Evolutionary conservation across 2,797 vertebrate species (phyloP), one percentile per base, ranked within the genome.

Genomic region (Yasuhikotakia modesta): DNA sequence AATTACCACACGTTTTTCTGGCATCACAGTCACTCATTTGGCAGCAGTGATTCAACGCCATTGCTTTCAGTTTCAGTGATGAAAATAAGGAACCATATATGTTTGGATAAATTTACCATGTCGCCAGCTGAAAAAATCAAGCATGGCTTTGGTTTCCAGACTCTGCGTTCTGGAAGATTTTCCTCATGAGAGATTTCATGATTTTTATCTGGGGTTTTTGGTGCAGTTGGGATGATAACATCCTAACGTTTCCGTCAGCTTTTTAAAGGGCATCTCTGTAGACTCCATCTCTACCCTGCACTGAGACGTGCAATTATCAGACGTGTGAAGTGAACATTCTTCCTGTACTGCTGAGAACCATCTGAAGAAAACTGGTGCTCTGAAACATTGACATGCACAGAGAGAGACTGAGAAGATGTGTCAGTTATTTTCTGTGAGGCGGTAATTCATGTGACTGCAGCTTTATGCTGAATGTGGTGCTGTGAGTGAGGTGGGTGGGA

Each of bases 401-500:
- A 70, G 27, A 65, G 64, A 27, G 43, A 27, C 60, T 73, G 17
- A 74, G 71, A 17, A 66, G 58, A 45, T 19, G 65, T 30, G 70
- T 48, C 13, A 57, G 76, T 58, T 74, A 48, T 27, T 78, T 82
- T 64, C 66, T 70, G 43, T 46, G 48, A 1, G 21, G 75, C 16
- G n/a, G 66, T 66, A 46, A 75, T 82, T 78, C 10, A 27, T 55
- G 65, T 82, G 58, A 66, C 68, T 73, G 58, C 22, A 63, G 57
- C 66, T 70, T 24, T 55, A 69, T 50, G 72, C 60, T 72, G 43
- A 64, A 79, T 63, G 60, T 79, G 67, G 58, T 57, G 43, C 48
- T 72, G 82, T 71, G 70, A 78, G 65, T 71, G 43, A 45, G 27
- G 65, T 73, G 13, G 70, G 12, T 0, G 1, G 19, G n/a, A n/a